Percentiles rank a stretch among this genome's conserved stretches.
phyloP scores from a whole-genome alignment of 2,113 vertebrate species.

The Stegostoma tigrinum region DNA sequence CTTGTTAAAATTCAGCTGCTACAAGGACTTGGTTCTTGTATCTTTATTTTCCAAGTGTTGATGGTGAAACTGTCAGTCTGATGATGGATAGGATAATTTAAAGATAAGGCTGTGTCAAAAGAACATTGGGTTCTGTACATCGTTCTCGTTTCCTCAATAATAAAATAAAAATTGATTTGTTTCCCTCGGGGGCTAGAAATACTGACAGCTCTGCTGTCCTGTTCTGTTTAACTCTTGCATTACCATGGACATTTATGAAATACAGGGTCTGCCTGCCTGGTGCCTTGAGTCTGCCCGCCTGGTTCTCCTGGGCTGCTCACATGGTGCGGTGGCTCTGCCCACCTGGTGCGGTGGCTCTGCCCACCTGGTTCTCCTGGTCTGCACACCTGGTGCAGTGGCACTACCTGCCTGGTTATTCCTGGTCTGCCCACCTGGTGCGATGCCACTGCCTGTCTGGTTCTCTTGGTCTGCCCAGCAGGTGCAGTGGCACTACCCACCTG shows the following conservation, averaged over 20 bases:
- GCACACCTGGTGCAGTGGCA: too few relatives aligned
- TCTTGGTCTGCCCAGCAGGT: too few relatives aligned
- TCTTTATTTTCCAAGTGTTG: background rate
- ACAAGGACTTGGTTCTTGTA: background rate
- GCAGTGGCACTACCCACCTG: too few relatives aligned
- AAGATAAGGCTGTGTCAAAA: constrained; percentile 17
- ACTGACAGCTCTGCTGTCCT: background rate
- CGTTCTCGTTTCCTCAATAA: constrained; percentile 15
- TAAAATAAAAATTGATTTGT: constrained; percentile 16
- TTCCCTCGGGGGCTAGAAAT: background rate
- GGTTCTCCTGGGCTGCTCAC: too few relatives aligned
- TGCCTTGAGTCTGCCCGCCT: too few relatives aligned
- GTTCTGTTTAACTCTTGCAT: background rate
- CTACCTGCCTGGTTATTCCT: too few relatives aligned
- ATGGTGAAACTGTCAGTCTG: background rate
- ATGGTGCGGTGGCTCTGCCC: too few relatives aligned
- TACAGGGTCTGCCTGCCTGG: background rate
- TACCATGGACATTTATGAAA: too few relatives aligned
- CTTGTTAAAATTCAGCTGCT: background rate
- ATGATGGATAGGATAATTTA: constrained; percentile 8
- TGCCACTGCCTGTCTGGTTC: too few relatives aligned
- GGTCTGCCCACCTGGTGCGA: too few relatives aligned
- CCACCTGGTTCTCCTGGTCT: too few relatives aligned
- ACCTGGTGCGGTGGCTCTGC: too few relatives aligned
- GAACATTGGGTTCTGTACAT: background rate